Percentiles rank a stretch among this genome's conserved stretches.
These are phyloP conservation scores for Lithosia quadra DNA, from an alignment of 2,888 invertebrate species.

Conservation along the genomic window DNA sequence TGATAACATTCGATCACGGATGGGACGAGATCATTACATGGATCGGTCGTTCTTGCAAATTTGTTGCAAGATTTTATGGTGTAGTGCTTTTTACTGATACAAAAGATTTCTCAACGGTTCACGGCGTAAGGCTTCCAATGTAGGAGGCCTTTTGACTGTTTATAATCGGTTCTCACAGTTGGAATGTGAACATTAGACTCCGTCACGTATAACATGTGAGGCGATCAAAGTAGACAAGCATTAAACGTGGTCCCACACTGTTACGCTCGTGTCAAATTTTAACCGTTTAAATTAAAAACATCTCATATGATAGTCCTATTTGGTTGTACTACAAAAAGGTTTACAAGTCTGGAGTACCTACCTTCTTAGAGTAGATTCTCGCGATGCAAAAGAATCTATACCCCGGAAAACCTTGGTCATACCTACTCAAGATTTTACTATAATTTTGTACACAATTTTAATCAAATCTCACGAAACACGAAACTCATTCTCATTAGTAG, in stretches of 20 bases:
- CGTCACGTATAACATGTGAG: slow-evolving; percentile 55
- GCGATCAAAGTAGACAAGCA: slow-evolving; percentile 64
- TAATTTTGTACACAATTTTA: too few species aligned
- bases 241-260: slow-evolving; percentile 57
- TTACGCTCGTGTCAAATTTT: slow-evolving; percentile 47
- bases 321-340: neutral
- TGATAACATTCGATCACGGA: slow-evolving; percentile 77
- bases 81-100: slow-evolving; percentile 22
- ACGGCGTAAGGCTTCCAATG: slow-evolving; percentile 27
- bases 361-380: neutral
- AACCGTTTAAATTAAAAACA: slow-evolving; percentile 40
- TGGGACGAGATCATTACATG: slow-evolving; percentile 68
- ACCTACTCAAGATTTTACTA: too few species aligned
- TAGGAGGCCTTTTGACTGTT: slow-evolving; percentile 44
- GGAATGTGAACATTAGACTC: slow-evolving; percentile 56
- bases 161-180: slow-evolving; percentile 53
- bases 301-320: slow-evolving; percentile 24
- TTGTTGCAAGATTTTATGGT: slow-evolving; percentile 44
- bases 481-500: too few species aligned
- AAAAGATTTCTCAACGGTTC: slow-evolving; percentile 30
- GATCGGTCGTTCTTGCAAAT: slow-evolving; percentile 65
- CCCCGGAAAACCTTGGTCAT: too few species aligned
- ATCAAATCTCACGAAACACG: too few species aligned
- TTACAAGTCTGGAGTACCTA: neutral
- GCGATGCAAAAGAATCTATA: neutral